Base-by-base conservation (phyloP, 1,140 invertebrate species). In the Hyles vespertilio region DNA sequence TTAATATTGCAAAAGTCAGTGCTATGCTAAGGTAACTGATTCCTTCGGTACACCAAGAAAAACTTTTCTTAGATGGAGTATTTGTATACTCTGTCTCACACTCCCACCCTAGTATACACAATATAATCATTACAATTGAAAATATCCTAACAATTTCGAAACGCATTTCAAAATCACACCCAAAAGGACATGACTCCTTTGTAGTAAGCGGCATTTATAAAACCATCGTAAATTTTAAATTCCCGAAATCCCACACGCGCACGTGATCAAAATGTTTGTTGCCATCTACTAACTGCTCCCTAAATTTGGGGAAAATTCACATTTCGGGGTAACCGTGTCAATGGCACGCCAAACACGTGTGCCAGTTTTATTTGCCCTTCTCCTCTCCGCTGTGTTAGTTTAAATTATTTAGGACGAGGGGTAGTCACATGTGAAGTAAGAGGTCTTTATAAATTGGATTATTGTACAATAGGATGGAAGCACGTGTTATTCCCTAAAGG, bases 251-350 rank as follows among this genome's bases (percentile, higher is more conserved):
- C 63, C 57, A 56, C 53, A 65, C 55, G 56, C 51, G 66, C 76
- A 78, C 76, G 76, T 74, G 73, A 61, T 63, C 36, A 62, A 59
- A 49, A 45, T 63, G 61, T 72, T 54, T 65, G 68, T 67, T 69
- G 49, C 62, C 59, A 63, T 65, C 72, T 68, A 75, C 75, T 77
- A 73, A 67, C 44, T 61, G 34, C 58, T 58, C 73, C 73, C 63
- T 63, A 63, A 61, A 53, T 61, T 62, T 52, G 46, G 58, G 50
- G 40, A 55, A 63, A 58, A 70, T 66, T 61, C 52, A 64, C 50
- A 66, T 67, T 71, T 70, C 66, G 66, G 74, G 72, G 74, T 77
- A 71, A 79, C 67, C 61, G 57, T 66, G 69, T 67, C 70, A 72
- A 72, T 74, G 65, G 36, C 57, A 68, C 58, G 51, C 55, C 61